phyloP scores from a whole-genome alignment of 2,797 vertebrate genomes.

The Glyptemys insculpta region DNA sequence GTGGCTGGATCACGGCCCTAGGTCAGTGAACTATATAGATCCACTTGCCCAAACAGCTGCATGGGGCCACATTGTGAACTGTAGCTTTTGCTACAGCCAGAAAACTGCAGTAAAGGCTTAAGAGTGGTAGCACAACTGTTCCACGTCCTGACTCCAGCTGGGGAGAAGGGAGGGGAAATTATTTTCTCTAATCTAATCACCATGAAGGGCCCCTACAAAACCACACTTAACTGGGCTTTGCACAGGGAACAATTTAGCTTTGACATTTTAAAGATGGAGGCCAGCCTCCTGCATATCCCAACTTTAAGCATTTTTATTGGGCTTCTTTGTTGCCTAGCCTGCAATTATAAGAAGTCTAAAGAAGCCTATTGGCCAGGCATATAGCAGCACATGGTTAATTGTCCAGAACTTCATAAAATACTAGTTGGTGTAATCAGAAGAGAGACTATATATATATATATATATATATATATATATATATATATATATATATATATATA shows the following conservation, averaged over 20 bases:
- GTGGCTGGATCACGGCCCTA: not conserved
- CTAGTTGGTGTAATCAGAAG: not conserved
- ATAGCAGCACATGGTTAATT: not conserved
- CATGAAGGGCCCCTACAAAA: not conserved
- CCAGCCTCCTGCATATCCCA: not conserved
- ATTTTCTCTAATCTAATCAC: not conserved
- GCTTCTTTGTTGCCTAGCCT: not conserved
- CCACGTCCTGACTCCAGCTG: not conserved
- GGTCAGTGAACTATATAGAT: not conserved
- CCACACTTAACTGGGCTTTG: not conserved
- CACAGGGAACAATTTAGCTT: not conserved
- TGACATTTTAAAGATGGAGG: not conserved
- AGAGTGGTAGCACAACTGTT: not conserved
- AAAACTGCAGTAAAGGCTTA: not conserved
- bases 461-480: not conserved
- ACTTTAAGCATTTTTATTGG: not conserved
- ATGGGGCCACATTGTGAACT: not conserved
- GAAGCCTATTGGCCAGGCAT: too few species aligned
- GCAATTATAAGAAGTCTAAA: not conserved
- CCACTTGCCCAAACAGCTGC: not conserved
- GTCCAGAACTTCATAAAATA: not conserved
- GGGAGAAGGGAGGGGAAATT: not conserved
- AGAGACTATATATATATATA: not conserved
- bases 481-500: not conserved
- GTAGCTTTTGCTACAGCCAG: accelerated